Conservation (phyloP, 1,140 invertebrate species). For the Drosophila erecta region DNA sequence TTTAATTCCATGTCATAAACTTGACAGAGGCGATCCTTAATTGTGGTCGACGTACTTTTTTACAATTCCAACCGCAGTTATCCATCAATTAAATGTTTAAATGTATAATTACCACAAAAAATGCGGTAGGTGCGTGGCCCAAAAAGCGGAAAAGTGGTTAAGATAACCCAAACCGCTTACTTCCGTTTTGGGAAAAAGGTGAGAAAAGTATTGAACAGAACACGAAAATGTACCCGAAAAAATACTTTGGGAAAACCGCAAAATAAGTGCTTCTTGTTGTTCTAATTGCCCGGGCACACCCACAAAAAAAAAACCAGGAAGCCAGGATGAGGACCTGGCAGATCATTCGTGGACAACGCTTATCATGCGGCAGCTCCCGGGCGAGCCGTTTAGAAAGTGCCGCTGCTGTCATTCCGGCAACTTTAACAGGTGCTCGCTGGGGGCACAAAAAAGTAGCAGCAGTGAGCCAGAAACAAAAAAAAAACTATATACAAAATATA, state of each 20-base stretch:
- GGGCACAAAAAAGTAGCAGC: constrained; percentile 33
- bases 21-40: constrained; percentile 61
- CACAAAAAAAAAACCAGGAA: constrained; percentile 1
- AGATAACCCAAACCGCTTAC: constrained; percentile 8
- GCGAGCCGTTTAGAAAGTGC: constrained; percentile 64
- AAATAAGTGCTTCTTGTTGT: constrained; percentile 53
- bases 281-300: constrained; percentile 48
- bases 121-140: constrained; percentile 18
- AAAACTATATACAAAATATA: constrained; percentile 24
- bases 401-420: constrained; percentile 60
- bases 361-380: constrained; percentile 57
- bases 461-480: not conserved
- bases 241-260: constrained; percentile 51
- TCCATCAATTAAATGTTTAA: constrained; percentile 47
- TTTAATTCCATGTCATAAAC: constrained; percentile 16
- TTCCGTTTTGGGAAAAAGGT: constrained; percentile 51
- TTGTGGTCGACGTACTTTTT: constrained; percentile 49
- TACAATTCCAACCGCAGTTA: constrained; percentile 54
- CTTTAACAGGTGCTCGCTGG: constrained; percentile 71
- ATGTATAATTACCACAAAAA: constrained; percentile 55
- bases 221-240: constrained; percentile 7
- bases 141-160: constrained; percentile 30
- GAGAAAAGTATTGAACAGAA: constrained; percentile 72
- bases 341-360: constrained; percentile 53
- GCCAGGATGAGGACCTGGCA: constrained; percentile 11